Evolutionary conservation across 1,140 invertebrate genomes (phyloP).

Genomic region (Oncopeltus fasciatus): DNA sequence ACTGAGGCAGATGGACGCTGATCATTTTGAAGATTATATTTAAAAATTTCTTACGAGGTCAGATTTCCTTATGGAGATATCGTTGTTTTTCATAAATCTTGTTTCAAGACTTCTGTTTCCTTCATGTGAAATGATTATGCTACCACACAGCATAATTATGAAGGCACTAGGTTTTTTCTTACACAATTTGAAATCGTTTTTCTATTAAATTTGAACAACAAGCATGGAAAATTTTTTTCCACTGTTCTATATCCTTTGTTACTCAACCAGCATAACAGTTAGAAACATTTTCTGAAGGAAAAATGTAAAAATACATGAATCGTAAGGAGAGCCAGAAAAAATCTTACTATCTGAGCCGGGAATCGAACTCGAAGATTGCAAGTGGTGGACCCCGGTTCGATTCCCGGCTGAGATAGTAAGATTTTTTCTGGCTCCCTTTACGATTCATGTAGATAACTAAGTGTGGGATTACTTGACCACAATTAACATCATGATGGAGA

Average conservation of each 20-base stretch:
- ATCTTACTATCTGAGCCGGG: no score
- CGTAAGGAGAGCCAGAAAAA: no score
- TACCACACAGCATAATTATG: slow-evolving; percentile 81
- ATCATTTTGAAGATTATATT: slow-evolving; percentile 71
- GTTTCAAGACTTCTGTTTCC: slow-evolving; percentile 66
- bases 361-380: no score
- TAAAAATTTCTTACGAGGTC: slow-evolving; percentile 45
- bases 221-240: slow-evolving; percentile 88
- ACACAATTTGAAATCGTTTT: slow-evolving; percentile 66
- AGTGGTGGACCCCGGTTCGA: no score
- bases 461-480: no score
- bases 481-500: no score
- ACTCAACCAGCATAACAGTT: slow-evolving; percentile 73
- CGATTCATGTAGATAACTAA: no score
- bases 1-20: slow-evolving; percentile 72
- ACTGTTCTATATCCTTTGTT: slow-evolving; percentile 75
- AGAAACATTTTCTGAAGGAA: slow-evolving; percentile 60
- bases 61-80: slow-evolving; percentile 75
- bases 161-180: slow-evolving; percentile 70
- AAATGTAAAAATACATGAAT: slow-evolving; percentile 51
- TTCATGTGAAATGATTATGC: slow-evolving; percentile 91
- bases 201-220: slow-evolving; percentile 64
- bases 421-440: no score
- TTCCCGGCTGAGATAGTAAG: no score
- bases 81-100: slow-evolving; percentile 75